phyloP scores from a whole-genome alignment of 2,888 invertebrate species.

The Cylloceria caligata region DNA sequence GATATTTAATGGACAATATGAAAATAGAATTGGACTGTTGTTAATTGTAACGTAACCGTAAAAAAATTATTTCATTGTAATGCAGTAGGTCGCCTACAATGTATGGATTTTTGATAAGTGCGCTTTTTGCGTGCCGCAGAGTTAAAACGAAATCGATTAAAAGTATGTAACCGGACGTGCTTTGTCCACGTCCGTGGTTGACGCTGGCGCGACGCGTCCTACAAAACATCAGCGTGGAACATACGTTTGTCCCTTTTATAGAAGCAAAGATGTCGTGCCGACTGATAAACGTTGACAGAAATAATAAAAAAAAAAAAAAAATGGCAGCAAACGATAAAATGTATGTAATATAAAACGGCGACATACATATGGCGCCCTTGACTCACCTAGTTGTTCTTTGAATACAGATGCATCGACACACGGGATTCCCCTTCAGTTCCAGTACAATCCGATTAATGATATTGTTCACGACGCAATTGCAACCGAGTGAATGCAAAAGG shows the following conservation, averaged over 20 bases:
- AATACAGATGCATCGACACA: slow-evolving; percentile 24
- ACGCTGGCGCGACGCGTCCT: slow-evolving; percentile 1
- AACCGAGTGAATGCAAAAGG: not conserved
- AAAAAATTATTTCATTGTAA: not conserved
- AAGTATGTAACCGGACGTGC: slow-evolving; percentile 31
- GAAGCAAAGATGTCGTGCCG: not conserved
- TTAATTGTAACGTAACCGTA: no score
- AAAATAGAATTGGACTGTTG: no score
- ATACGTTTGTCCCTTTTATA: slow-evolving; percentile 35
- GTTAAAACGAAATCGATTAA: slow-evolving; percentile 25
- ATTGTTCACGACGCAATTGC: not conserved
- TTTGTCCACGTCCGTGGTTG: slow-evolving; percentile 23
- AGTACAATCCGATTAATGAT: not conserved
- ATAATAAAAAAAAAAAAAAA: slow-evolving; percentile 7
- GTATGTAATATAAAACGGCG: slow-evolving; percentile 23
- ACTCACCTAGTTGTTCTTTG: slow-evolving; percentile 46
- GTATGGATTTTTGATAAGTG: not conserved
- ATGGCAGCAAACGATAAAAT: slow-evolving; percentile 17
- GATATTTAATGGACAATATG: no score
- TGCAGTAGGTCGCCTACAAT: not conserved
- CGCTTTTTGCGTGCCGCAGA: not conserved
- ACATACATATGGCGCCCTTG: not conserved
- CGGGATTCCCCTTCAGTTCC: slow-evolving; percentile 1
- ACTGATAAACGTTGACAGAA: slow-evolving; percentile 22
- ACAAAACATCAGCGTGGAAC: slow-evolving; percentile 26